Percentiles rank a stretch among this genome's conserved stretches.
Conservation (phyloP, 2,113 vertebrate species). For the Oreochromis aureus region DNA sequence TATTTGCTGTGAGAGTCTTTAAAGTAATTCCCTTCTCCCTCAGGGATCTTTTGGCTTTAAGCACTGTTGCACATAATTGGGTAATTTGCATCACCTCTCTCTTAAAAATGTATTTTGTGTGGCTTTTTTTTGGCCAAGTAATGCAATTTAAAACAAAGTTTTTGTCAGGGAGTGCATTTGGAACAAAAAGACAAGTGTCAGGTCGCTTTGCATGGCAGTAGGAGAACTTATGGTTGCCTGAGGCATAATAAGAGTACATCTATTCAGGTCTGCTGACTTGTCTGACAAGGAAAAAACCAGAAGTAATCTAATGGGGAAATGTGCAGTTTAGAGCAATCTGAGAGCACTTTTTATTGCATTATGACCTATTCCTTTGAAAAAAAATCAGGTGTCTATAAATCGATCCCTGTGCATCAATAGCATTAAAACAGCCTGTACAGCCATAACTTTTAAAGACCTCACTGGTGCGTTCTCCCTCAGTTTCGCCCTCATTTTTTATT, state of each 20-base stretch:
- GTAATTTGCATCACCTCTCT: conserved; percentile 10
- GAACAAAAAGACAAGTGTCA: background rate
- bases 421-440: background rate
- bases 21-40: conserved; percentile 4
- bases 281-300: background rate
- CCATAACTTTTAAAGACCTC: background rate
- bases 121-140: background rate
- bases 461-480: background rate
- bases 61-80: conserved; percentile 33
- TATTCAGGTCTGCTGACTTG: background rate
- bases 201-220: background rate
- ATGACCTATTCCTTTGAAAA: background rate
- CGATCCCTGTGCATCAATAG: background rate
- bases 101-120: conserved; percentile 18
- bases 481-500: background rate
- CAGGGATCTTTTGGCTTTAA: conserved; percentile 15
- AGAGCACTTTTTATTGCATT: background rate
- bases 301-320: background rate
- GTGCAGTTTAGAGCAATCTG: background rate
- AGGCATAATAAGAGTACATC: background rate
- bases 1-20: conserved; percentile 11
- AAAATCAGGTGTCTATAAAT: background rate
- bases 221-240: background rate
- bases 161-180: background rate
- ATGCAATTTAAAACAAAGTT: background rate